Evolutionary conservation across 2,888 invertebrate species (phyloP), one percentile per base, ranked within the genome.

Genomic region (Oscheius sp.): DNA sequence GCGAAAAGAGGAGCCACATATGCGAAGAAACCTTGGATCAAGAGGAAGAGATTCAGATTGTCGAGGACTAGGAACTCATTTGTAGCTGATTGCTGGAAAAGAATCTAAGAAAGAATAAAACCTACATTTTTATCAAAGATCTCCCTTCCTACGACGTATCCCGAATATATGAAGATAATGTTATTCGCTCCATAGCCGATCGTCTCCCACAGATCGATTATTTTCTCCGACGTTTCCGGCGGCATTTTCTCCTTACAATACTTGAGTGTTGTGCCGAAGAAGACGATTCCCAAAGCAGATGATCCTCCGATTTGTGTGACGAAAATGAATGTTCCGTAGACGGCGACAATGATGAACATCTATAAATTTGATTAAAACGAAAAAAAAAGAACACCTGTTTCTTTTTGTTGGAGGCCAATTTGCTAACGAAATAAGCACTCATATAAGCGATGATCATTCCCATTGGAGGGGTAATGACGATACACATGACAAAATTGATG

Each of bases 101-200:
- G n/a, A n/a, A n/a, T n/a, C n/a, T n/a, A n/a, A n/a, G n/a, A n/a
- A n/a, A n/a, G 2, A 26, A 41, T 22, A 6, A 33, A 28, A 6
- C 9, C 33, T 6, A 33, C 20, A n/a, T 2, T 14, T 2, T 14
- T 38, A n/a, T n/a, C n/a, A 47, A 68, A 68, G n/a, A 68, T 62
- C 22, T 68, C 56, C n/a, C 47, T 30, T 6, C 68, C 68, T 20
- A 69, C 67, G 20, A 68, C 24, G 49, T 61, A 51, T 0, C 91
- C 90, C 0, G 90, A 89, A 82, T 90, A 88, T 0, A 90, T 89
- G 71, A 91, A 91, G 41, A 91, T 88, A 12, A 90, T 81, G 0
- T 90, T 90, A 76, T 91, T 90, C 12, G 88, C 87, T 71, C 88
- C 83, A 72, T 88, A 89, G 8, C 87, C 86, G 70, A 89, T 70